Evolutionary conservation across 35 echinoderm and acorn worm species (phyloP), one percentile per base, ranked within the genome.

Genomic region (Apostichopus parvimensis): DNA sequence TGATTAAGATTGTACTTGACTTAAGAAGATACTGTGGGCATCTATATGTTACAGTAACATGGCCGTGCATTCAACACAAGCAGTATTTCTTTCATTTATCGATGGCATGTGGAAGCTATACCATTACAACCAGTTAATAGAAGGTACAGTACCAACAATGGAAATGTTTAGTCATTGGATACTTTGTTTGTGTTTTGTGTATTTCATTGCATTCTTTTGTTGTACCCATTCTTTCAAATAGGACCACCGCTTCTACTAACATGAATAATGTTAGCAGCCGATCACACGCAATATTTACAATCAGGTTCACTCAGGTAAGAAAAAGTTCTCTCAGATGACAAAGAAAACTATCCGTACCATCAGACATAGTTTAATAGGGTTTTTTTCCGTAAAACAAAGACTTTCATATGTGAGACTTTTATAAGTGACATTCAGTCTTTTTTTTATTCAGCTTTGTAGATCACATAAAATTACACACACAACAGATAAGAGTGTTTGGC

Each of bases 221-320:
- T 85, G 5, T 66, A 79, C 15, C 56, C 57, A 78, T 70, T 66
- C 34, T 86, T 53, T 83, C 17, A 75, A 7, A 75, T 82, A 99
- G 97, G 83, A 99, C 95, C 54, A 96, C 97, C 68, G 97, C 97
- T 52, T 96, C 93, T 54, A 99, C 97, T 77, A 99, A 93, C 78
- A 99, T 99, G 97, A 99, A 99, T 92, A 93, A 99, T 84, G 94
- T 93, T 14, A 99, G 97, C 78, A 99, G 97, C 60, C 92, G 97
- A 73, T 99, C 97, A 34, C 97, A 99, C 93, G 97, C 97, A 20
- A 99, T 99, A 66, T 99, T 96, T 77, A 99, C 94, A 15, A 98
- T 98, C n/a, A 98, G 78, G 18, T 98, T 98, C 64, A 98, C 97
- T 73, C 97, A 98, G 89, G 94, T 99, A 95, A 77, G 92, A 45